Evolutionary conservation across 1,140 invertebrate genomes (phyloP).

Genomic region (Papilio polyxenes): DNA sequence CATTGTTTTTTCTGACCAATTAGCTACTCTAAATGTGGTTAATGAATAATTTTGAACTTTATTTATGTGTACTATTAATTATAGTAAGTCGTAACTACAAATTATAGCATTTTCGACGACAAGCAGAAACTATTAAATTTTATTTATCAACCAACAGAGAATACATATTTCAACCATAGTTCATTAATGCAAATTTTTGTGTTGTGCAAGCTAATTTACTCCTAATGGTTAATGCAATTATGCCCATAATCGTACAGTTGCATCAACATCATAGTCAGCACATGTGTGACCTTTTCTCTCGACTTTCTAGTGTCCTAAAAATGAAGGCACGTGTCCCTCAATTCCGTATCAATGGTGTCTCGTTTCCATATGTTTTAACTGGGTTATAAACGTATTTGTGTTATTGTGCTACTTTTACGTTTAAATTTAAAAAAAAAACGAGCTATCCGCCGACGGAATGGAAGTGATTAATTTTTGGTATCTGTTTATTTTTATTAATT

Average conservation of each 20-base stretch:
- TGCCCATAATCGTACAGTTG: conserved; percentile 7
- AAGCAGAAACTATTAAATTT: neutral
- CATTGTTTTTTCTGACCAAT: too few species aligned
- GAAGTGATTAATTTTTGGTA: neutral
- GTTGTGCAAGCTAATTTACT: neutral
- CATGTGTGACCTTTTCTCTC: conserved; percentile 35
- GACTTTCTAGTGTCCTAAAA: conserved; percentile 36
- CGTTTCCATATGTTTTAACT: conserved; percentile 16
- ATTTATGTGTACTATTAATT: neutral
- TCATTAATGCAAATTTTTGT: too few species aligned
- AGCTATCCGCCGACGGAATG: neutral
- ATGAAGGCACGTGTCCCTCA: conserved; percentile 15
- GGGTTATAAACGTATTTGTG: neutral
- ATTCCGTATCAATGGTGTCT: conserved; percentile 6
- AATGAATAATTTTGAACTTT: too few species aligned
- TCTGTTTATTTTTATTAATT: neutral
- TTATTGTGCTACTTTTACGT: neutral
- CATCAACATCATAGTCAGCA: neutral
- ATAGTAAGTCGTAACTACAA: neutral
- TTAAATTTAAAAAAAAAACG: neutral
- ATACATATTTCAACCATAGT: neutral
- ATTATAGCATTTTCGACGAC: neutral
- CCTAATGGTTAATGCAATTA: neutral
- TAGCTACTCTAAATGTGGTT: too few species aligned
- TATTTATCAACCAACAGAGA: neutral